phyloP scores from a whole-genome alignment of 1,140 invertebrate genomes.

The Pseudomyrmex gracilis region DNA sequence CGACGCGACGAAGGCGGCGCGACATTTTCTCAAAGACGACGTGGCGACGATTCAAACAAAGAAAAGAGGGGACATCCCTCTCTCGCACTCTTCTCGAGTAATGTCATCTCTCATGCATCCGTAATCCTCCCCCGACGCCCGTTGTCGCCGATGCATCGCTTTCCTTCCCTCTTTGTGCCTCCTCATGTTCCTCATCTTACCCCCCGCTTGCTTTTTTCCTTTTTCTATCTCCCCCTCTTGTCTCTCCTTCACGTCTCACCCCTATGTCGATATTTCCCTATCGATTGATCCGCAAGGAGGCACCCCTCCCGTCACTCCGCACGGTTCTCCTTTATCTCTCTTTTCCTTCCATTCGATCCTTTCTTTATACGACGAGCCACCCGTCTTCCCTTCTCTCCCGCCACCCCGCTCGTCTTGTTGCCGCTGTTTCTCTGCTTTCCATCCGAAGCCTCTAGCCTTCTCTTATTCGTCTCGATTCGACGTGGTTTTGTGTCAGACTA shows the following conservation, averaged over 20 bases:
- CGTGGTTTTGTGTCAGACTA: neutral
- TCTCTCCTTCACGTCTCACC: constrained; percentile 74
- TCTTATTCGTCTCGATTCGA: constrained; percentile 46
- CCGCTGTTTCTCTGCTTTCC: constrained; percentile 42
- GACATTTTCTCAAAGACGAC: constrained; percentile 17
- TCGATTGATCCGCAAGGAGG: constrained; percentile 81
- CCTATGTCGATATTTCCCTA: constrained; percentile 83
- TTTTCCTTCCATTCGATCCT: constrained; percentile 66
- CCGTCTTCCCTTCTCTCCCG: constrained; percentile 14
- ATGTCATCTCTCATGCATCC: constrained; percentile 83
- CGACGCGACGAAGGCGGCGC: neutral
- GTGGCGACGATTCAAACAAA: constrained; percentile 60
- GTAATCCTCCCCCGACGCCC: constrained; percentile 72
- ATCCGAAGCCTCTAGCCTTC: constrained; percentile 27
- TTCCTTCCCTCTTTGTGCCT: constrained; percentile 66
- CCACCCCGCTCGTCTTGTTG: neutral
- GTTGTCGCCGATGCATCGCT: constrained; percentile 55
- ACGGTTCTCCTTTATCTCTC: constrained; percentile 72
- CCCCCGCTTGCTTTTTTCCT: constrained; percentile 46
- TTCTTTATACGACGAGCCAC: constrained; percentile 61
- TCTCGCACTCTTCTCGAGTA: constrained; percentile 77
- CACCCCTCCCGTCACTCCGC: constrained; percentile 67
- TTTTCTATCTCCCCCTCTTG: constrained; percentile 24
- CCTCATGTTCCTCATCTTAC: constrained; percentile 39
- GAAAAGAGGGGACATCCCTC: constrained; percentile 63